phyloP scores from a whole-genome alignment of 2,113 vertebrate species.

The Macquaria australasica region DNA sequence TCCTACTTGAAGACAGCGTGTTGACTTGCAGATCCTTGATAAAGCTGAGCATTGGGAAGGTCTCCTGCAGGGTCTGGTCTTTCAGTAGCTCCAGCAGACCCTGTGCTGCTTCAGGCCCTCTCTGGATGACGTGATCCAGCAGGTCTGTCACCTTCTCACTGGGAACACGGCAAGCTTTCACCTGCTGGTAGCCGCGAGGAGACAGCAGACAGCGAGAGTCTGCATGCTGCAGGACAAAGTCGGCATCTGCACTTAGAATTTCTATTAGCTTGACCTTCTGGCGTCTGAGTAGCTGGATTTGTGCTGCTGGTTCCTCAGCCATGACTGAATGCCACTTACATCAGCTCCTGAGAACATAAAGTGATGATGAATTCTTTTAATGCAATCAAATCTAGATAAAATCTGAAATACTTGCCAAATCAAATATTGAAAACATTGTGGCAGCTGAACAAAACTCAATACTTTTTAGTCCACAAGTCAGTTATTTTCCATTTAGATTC shows the following conservation, averaged over 20 bases:
- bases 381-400: slow-evolving; percentile 5
- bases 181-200: slow-evolving; percentile 66
- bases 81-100: slow-evolving; percentile 74
- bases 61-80: slow-evolving; percentile 62
- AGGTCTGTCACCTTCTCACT: slow-evolving; percentile 77
- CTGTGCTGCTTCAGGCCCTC: slow-evolving; percentile 54
- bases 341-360: slow-evolving; percentile 38
- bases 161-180: slow-evolving; percentile 66
- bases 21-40: slow-evolving; percentile 51
- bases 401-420: background rate
- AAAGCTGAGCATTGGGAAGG: slow-evolving; percentile 76
- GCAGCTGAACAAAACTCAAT: background rate
- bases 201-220: slow-evolving; percentile 74
- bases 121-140: slow-evolving; percentile 78
- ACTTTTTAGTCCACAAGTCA: background rate
- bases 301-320: slow-evolving; percentile 55
- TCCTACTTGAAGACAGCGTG: slow-evolving; percentile 52
- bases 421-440: background rate
- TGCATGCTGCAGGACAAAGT: slow-evolving; percentile 81
- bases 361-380: background rate
- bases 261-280: slow-evolving; percentile 74
- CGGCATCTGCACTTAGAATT: slow-evolving; percentile 76
- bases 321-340: slow-evolving; percentile 50
- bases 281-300: slow-evolving; percentile 63
- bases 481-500: background rate